Conservation (phyloP, 1,140 invertebrate species). For the Solen grandis region DNA sequence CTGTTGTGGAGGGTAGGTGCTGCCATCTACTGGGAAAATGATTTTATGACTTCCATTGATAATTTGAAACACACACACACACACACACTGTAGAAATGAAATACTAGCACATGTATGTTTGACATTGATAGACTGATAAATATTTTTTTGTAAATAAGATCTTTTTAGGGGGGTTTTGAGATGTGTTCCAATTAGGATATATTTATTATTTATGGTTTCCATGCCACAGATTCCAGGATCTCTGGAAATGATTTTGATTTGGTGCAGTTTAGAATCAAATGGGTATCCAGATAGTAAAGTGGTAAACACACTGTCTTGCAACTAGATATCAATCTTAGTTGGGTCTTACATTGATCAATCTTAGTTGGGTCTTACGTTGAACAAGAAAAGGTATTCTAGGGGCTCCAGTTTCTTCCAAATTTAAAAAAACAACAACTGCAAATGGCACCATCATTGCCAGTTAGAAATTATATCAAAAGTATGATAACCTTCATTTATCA, state of each 20-base stretch:
- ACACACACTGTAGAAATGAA: background rate
- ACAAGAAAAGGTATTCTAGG: background rate
- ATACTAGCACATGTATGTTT: background rate
- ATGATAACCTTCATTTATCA: background rate
- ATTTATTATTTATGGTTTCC: too few species aligned
- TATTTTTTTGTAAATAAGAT: too few species aligned
- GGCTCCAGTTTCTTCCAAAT: background rate
- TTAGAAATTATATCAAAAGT: background rate
- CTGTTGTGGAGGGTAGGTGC: conserved; percentile 62
- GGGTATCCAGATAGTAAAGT: too few species aligned
- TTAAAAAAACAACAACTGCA: background rate
- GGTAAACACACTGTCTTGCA: too few species aligned
- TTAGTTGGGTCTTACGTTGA: too few species aligned
- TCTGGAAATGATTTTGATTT: too few species aligned
- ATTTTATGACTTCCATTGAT: background rate
- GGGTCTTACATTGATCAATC: too few species aligned
- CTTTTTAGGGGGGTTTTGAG: too few species aligned
- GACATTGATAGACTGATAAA: background rate
- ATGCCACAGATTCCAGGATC: too few species aligned
- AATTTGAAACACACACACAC: background rate
- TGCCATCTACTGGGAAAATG: background rate
- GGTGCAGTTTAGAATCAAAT: too few species aligned
- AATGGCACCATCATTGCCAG: background rate
- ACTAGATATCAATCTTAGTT: too few species aligned
- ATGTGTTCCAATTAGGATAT: too few species aligned